phyloP scores from a whole-genome alignment of 2,113 vertebrate species.

The Ammodramus savannarum region DNA sequence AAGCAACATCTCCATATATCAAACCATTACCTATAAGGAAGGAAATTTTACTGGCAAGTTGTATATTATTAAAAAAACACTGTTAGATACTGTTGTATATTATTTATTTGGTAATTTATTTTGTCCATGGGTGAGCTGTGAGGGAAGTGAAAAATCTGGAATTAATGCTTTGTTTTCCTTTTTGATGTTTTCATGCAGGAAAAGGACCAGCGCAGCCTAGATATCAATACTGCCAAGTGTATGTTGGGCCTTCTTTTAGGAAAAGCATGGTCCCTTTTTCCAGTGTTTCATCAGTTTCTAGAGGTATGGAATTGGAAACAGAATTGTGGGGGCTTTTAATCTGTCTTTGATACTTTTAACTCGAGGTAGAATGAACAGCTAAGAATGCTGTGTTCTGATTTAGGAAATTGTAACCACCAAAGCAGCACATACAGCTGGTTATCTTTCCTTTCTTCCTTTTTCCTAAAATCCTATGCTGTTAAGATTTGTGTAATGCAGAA shows the following conservation, averaged over 20 bases:
- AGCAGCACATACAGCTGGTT: background rate
- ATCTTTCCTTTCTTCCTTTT: background rate
- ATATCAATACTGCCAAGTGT: constrained; percentile 98
- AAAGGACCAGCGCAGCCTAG: constrained; percentile 99
- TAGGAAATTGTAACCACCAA: background rate
- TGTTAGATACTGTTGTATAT: background rate
- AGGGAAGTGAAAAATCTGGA: background rate
- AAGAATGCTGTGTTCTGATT: background rate
- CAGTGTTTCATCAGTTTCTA: constrained; percentile 98
- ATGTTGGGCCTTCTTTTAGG: constrained; percentile 98
- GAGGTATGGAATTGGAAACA: constrained; percentile 79
- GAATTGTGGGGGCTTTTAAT: background rate
- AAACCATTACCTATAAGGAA: background rate
- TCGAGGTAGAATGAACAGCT: background rate
- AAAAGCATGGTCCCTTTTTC: constrained; percentile 98
- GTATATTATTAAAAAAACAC: background rate
- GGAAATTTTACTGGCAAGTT: background rate
- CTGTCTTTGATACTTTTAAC: background rate
- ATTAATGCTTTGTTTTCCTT: background rate
- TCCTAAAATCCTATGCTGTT: background rate
- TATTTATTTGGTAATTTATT: background rate
- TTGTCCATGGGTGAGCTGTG: background rate
- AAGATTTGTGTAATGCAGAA: background rate
- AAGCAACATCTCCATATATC: background rate
- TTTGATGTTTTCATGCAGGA: constrained; percentile 78